A percentile compares a stretch with the other conserved stretches of the same genome.
phyloP scores from a whole-genome alignment of 2,888 invertebrate species.

The Drepanosiphum platanoidis region DNA sequence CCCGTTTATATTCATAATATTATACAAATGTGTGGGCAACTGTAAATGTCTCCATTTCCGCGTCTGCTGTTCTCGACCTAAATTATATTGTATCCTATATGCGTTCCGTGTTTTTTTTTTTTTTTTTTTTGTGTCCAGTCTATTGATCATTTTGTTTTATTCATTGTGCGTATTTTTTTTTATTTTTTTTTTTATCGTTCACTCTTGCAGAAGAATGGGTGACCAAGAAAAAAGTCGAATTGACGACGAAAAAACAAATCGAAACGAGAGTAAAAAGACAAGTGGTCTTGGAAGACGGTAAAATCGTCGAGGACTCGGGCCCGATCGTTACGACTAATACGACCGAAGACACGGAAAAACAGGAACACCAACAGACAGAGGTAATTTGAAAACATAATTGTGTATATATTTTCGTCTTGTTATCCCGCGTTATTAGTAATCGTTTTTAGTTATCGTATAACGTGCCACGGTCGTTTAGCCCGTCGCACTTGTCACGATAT shows the following conservation, averaged over 20 bases:
- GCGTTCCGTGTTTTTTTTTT: neutral
- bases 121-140: constrained; percentile 50
- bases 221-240: constrained; percentile 88
- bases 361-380: constrained; percentile 89
- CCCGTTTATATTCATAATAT: neutral
- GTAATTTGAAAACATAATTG: constrained; percentile 65
- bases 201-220: constrained; percentile 87
- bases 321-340: constrained; percentile 91
- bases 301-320: constrained; percentile 88
- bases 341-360: constrained; percentile 89
- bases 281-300: constrained; percentile 88
- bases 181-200: constrained; percentile 50
- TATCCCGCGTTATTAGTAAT: too few species aligned
- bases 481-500: too few species aligned
- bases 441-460: too few species aligned
- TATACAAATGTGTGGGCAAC: constrained; percentile 57
- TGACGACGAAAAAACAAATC: constrained; percentile 89
- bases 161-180: constrained; percentile 8
- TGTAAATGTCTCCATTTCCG: constrained; percentile 60
- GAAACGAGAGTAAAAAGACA: constrained; percentile 90
- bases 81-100: neutral
- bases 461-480: too few species aligned
- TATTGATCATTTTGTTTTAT: constrained; percentile 62
- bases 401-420: too few species aligned
- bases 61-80: constrained; percentile 36